Evolutionary conservation across 1,140 invertebrate genomes (phyloP), one percentile per base, ranked within the genome.

Genomic region (Drosophila gunungcola): DNA sequence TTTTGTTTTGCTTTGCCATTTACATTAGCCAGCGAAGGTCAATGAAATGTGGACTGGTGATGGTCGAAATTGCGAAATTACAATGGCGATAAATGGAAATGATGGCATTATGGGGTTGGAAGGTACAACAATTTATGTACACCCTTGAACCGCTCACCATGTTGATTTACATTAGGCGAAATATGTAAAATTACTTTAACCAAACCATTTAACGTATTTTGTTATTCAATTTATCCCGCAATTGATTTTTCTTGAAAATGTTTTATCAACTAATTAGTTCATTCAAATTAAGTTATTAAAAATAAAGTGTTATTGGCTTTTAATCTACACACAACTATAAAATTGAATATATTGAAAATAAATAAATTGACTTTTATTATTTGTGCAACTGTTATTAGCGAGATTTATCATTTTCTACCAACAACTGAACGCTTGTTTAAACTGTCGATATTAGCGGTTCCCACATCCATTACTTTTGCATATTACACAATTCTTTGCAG

Each of bases 21-120:
- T 74, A 54, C 77, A 78, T 80, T 74, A 11, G 69, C 45, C 58
- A 61, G 21, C 65, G 84, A 89, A 89, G 84, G 84, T 89, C 84
- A 89, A 89, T 80, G 84, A 89, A 89, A 89, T 84, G 76, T 67
- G 61, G 51, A 49, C 52, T 60, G 58, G 54, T n/a, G 60, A 64
- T 62, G 60, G 79, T 55, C 67, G 34, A 16, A 21, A 60, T 88
- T 85, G 56, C 82, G 43, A 65, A 74, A 85, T 34, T 34, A 51
- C 43, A 56, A 36, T 21, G 43, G 48, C 43, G 27, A 55, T 73
- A 67, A 69, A 88, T 88, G 76, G 56, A 73, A 83, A 83, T 82
- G 16, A 48, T 41, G 39, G 3, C 56, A 54, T 36, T 13, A 52
- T 76, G 45, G 34, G 34, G 21, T 21, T 16, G 69, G 13, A 51